Evolutionary conservation across 2,888 invertebrate genomes (phyloP).

Genomic region (Nebria salina): DNA sequence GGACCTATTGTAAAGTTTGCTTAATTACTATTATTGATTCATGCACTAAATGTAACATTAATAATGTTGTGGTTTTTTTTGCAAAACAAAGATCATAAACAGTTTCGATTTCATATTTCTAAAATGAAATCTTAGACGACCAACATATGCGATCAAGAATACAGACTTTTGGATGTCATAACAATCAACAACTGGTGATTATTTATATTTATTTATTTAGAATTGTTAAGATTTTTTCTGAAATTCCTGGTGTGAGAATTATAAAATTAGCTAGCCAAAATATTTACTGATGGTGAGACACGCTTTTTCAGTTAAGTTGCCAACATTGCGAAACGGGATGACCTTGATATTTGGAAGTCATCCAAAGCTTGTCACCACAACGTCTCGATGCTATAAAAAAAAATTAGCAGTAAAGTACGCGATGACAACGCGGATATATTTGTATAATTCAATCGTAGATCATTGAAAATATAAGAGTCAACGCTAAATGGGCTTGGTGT

Average conservation of each 20-base stretch:
- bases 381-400: background rate
- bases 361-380: background rate
- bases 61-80: background rate
- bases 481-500: background rate
- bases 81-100: background rate
- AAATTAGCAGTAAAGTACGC: no score
- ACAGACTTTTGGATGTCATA: background rate
- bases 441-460: background rate
- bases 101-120: no score
- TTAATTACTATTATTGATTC: background rate
- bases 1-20: background rate
- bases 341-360: background rate
- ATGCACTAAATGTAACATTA: background rate
- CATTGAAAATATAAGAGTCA: background rate
- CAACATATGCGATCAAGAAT: no score
- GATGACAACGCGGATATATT: background rate
- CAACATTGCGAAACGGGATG: background rate
- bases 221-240: background rate
- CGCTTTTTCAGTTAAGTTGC: background rate
- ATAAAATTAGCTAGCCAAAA: background rate
- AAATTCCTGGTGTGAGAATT: background rate
- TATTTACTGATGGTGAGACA: background rate
- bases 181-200: background rate
- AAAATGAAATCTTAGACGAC: no score
- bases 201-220: background rate